Evolutionary conservation across 2,888 invertebrate genomes (phyloP).

Genomic region (Acronicta aceris): DNA sequence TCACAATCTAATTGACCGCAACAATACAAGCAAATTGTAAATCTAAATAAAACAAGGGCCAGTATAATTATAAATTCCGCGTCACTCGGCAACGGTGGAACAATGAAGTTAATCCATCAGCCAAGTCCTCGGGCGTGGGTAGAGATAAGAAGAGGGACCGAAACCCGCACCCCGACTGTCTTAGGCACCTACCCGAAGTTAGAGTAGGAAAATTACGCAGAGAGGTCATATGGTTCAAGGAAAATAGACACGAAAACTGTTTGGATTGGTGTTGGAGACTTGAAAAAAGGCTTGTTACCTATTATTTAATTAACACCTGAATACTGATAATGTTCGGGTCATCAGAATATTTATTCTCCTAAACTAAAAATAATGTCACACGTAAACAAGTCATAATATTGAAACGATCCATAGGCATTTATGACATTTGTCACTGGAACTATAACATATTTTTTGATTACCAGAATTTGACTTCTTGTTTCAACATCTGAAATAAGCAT

Average conservation of each 20-base stretch:
- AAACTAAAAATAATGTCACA: too few relatives aligned
- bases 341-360: too few relatives aligned
- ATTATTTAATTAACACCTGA: too few relatives aligned
- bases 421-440: too few relatives aligned
- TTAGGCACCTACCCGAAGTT: conserved; percentile 75
- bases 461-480: too few relatives aligned
- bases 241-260: neutral
- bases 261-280: too few relatives aligned
- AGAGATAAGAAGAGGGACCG: conserved; percentile 87
- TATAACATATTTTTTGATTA: too few relatives aligned
- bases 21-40: conserved; percentile 54
- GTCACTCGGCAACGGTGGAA: conserved; percentile 85
- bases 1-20: conserved; percentile 12
- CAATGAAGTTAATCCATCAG: conserved; percentile 90
- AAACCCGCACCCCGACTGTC: conserved; percentile 77
- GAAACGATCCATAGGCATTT: too few relatives aligned
- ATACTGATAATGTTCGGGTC: too few relatives aligned
- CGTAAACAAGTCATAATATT: too few relatives aligned
- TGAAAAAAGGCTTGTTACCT: too few relatives aligned
- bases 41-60: conserved; percentile 68
- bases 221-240: conserved; percentile 25
- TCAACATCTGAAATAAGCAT: too few relatives aligned
- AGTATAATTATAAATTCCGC: conserved; percentile 87
- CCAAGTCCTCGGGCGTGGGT: conserved; percentile 85
- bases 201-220: conserved; percentile 56